Percentiles rank a stretch among this genome's conserved stretches.
Evolutionary conservation across 2,888 invertebrate species (phyloP).

Genomic region (Lottia scabra): DNA sequence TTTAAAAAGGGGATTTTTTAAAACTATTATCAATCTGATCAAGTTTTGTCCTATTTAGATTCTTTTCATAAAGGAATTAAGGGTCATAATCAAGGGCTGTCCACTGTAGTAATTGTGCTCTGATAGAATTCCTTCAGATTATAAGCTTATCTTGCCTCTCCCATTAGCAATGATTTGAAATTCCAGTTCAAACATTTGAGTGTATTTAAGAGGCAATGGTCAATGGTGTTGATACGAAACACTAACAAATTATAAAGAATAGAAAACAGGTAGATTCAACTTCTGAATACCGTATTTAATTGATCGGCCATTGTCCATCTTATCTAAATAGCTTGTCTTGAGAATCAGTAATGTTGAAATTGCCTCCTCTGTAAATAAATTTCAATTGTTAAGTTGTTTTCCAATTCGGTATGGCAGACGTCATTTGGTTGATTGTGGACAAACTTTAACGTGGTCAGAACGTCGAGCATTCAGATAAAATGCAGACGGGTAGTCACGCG

Average conservation of each 20-base stretch:
- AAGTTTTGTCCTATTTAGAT: no score
- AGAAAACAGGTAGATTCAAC: background rate
- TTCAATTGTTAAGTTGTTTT: background rate
- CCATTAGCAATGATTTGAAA: background rate
- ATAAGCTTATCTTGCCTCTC: background rate
- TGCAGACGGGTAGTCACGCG: background rate
- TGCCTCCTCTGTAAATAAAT: background rate
- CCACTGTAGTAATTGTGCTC: background rate
- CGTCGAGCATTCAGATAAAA: background rate
- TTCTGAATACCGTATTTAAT: background rate
- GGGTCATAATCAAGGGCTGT: no score
- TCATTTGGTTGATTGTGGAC: background rate
- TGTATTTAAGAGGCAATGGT: background rate
- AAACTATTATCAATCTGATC: no score
- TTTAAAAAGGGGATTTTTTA: no score
- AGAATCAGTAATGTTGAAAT: background rate
- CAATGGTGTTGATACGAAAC: slow-evolving; percentile 2
- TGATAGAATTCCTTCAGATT: background rate
- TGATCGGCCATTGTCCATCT: background rate
- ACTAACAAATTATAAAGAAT: background rate
- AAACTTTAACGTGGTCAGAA: background rate
- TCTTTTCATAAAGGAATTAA: no score
- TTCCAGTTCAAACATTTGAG: background rate
- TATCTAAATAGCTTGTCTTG: background rate
- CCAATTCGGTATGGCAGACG: background rate